Percentiles rank a stretch among this genome's conserved stretches.
phyloP scores from a whole-genome alignment of 2,113 vertebrate species.

The Oplegnathus fasciatus region DNA sequence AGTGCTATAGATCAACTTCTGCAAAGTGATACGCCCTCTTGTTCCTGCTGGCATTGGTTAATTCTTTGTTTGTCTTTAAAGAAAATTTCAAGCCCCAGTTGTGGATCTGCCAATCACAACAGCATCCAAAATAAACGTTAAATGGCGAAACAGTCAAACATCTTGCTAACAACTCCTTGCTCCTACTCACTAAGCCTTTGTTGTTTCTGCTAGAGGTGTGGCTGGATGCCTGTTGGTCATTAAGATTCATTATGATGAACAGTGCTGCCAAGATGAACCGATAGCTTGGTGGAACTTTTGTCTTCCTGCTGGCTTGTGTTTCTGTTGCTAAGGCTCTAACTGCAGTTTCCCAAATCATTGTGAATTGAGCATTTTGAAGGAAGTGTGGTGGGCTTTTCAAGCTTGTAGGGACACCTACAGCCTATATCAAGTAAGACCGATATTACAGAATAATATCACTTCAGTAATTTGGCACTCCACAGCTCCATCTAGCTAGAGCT shows the following conservation, averaged over 20 bases:
- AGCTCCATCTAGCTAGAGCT: not conserved
- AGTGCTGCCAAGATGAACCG: not conserved
- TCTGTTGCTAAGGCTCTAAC: not conserved
- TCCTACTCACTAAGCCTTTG: not conserved
- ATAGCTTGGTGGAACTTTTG: not conserved
- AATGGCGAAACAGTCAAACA: not conserved
- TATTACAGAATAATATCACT: not conserved
- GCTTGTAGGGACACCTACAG: too few species aligned
- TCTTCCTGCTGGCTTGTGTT: not conserved
- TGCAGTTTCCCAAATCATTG: not conserved
- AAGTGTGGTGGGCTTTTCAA: not conserved
- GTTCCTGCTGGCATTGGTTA: not conserved
- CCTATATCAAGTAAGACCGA: not conserved
- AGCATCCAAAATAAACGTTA: not conserved
- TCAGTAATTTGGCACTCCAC: not conserved
- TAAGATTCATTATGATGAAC: not conserved
- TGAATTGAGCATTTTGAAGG: not conserved
- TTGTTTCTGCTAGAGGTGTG: not conserved
- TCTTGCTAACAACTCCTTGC: not conserved
- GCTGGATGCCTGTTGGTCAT: not conserved
- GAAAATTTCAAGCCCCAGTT: not conserved
- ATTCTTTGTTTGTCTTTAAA: not conserved
- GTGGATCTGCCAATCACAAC: not conserved
- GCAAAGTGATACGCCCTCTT: not conserved
- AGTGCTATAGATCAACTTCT: not conserved